Evolutionary conservation across 2,888 invertebrate species (phyloP).

Genomic region (Acronicta alni): DNA sequence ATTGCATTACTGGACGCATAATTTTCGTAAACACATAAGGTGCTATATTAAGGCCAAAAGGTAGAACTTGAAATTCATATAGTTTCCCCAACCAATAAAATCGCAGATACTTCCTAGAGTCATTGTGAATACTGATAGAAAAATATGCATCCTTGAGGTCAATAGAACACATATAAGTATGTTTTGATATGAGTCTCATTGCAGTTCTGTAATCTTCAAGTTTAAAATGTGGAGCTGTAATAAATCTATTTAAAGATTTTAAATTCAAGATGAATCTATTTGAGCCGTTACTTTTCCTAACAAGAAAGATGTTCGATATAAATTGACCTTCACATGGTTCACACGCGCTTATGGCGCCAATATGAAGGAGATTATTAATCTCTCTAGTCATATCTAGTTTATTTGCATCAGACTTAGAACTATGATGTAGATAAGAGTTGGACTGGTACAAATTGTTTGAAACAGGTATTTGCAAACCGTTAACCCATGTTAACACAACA

Average conservation of each 20-base stretch:
- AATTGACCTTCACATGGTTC: slow-evolving; percentile 17
- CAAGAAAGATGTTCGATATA: slow-evolving; percentile 6
- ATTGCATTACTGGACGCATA: slow-evolving; percentile 5
- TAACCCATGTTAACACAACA: slow-evolving; percentile 10
- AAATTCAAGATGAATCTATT: slow-evolving; percentile 10
- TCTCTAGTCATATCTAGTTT: slow-evolving; percentile 5
- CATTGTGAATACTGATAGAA: background rate
- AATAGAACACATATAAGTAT: slow-evolving; percentile 15
- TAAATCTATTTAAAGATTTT: slow-evolving; percentile 14
- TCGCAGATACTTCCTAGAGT: background rate
- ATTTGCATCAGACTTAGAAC: slow-evolving; percentile 1
- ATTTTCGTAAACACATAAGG: slow-evolving; percentile 8
- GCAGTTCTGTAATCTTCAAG: slow-evolving; percentile 14
- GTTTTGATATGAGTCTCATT: slow-evolving; percentile 7
- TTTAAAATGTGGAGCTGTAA: slow-evolving; percentile 3
- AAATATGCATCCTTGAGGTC: slow-evolving; percentile 13
- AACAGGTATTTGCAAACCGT: slow-evolving; percentile 6
- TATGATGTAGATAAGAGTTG: slow-evolving; percentile 1
- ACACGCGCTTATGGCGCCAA: slow-evolving; percentile 8
- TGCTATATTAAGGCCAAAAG: slow-evolving; percentile 7
- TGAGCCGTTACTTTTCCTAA: slow-evolving; percentile 4
- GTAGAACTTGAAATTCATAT: slow-evolving; percentile 8
- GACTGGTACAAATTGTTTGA: background rate
- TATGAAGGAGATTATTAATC: slow-evolving; percentile 5
- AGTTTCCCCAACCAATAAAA: slow-evolving; percentile 4